Percentiles rank a stretch among this genome's conserved stretches.
Conservation (phyloP, 2,113 vertebrate species). For the Columba livia region DNA sequence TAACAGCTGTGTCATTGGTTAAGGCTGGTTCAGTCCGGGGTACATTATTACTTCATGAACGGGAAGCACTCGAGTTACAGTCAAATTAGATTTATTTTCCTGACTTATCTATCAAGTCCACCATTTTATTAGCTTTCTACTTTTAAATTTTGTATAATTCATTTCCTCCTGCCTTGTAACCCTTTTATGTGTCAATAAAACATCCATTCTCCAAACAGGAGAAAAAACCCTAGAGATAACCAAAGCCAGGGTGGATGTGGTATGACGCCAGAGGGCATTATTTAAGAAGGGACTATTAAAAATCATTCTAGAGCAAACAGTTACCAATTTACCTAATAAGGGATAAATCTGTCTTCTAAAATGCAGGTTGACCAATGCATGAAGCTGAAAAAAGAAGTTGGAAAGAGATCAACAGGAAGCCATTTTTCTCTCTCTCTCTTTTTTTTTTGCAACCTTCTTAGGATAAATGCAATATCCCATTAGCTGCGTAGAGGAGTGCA, state of each 20-base stretch:
- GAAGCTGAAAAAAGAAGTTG: not conserved
- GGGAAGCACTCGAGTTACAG: conserved; percentile 46
- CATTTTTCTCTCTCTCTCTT: not conserved
- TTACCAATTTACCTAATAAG: not conserved
- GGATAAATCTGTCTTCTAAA: conserved; percentile 5
- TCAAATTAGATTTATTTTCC: conserved; percentile 54
- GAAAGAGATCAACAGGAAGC: not conserved
- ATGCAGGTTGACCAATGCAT: not conserved
- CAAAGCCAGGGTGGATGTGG: not conserved
- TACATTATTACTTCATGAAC: conserved; percentile 31
- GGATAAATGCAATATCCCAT: conserved; percentile 19
- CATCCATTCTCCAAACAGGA: not conserved
- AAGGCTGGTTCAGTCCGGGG: not conserved
- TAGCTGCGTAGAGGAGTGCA: not conserved
- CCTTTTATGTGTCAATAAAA: conserved; percentile 19
- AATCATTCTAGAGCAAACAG: not conserved
- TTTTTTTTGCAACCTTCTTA: not conserved
- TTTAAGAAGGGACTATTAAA: not conserved
- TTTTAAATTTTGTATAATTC: conserved; percentile 21
- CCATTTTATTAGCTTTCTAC: conserved; percentile 37
- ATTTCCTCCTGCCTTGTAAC: conserved; percentile 26
- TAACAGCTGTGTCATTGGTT: conserved; percentile 14
- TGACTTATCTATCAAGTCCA: conserved; percentile 22
- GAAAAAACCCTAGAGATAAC: not conserved
- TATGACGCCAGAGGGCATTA: not conserved